Conservation (phyloP, 2,797 vertebrate genomes). For the Phalloptychus januarius region DNA sequence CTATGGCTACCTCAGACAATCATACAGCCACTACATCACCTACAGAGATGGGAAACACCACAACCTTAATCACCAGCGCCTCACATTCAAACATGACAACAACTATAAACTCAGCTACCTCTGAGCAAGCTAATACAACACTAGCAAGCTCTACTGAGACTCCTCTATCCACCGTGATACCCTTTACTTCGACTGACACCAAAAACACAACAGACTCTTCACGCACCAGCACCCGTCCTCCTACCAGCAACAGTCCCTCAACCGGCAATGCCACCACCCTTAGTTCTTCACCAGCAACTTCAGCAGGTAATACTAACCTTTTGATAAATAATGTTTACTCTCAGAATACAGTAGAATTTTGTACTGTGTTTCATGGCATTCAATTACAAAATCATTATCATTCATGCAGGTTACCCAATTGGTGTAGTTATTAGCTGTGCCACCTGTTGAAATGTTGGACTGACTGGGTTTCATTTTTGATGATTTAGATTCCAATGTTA, state of each 20-base stretch:
- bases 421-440: not conserved
- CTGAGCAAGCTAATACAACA: constrained; percentile 12
- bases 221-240: constrained; percentile 47
- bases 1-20: not conserved
- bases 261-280: constrained; percentile 46
- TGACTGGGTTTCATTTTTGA: constrained; percentile 19
- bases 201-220: constrained; percentile 36
- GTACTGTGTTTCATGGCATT: not conserved
- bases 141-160: constrained; percentile 19
- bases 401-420: not conserved
- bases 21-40: not conserved
- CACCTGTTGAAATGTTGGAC: not conserved
- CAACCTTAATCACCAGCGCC: constrained; percentile 7
- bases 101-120: constrained; percentile 20
- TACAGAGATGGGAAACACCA: not conserved
- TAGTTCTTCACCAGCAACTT: constrained; percentile 56
- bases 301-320: constrained; percentile 62
- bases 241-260: constrained; percentile 32
- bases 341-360: not conserved
- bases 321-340: constrained; percentile 31
- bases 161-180: constrained; percentile 13
- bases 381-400: not conserved
- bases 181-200: constrained; percentile 14
- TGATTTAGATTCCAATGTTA: constrained; percentile 2
- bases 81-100: constrained; percentile 21